These are phyloP conservation scores for Petrophora chlorosata DNA, from an alignment of 2,888 invertebrate genomes.

Conservation along the genomic window DNA sequence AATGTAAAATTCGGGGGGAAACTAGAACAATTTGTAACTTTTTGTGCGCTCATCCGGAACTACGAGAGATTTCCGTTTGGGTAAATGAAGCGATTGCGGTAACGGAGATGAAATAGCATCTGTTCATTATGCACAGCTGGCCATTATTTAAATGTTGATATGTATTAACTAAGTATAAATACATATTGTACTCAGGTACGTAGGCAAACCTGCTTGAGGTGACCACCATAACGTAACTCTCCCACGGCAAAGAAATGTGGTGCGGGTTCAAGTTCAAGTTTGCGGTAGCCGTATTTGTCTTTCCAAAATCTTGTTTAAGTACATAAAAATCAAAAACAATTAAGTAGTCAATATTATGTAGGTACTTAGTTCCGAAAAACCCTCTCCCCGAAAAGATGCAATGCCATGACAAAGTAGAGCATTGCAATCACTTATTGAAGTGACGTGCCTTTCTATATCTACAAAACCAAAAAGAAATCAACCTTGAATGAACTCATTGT, in stretches of 20 bases:
- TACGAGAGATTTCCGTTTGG: slow-evolving; percentile 54
- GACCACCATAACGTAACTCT: no score
- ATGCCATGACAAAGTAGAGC: not conserved
- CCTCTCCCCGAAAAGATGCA: no score
- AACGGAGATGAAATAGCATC: slow-evolving; percentile 29
- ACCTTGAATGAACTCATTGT: slow-evolving; percentile 16
- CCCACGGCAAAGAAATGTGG: no score
- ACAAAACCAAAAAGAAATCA: slow-evolving; percentile 1
- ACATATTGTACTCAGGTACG: not conserved
- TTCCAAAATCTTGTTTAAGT: no score
- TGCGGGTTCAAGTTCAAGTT: no score
- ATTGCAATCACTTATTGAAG: not conserved
- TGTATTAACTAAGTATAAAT: not conserved
- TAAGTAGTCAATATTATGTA: no score
- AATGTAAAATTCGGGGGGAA: slow-evolving; percentile 78
- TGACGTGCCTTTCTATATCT: not conserved
- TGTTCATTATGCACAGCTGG: slow-evolving; percentile 14
- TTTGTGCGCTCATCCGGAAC: slow-evolving; percentile 55
- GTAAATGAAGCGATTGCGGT: slow-evolving; percentile 41
- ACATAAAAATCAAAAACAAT: no score
- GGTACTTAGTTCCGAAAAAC: no score
- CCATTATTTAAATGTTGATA: not conserved
- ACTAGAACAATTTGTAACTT: slow-evolving; percentile 73
- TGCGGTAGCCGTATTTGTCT: no score
- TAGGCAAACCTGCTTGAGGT: no score